Evolutionary conservation across 2,797 vertebrate genomes (phyloP), one percentile per base, ranked within the genome.

Genomic region (Hybognathus amarus): DNA sequence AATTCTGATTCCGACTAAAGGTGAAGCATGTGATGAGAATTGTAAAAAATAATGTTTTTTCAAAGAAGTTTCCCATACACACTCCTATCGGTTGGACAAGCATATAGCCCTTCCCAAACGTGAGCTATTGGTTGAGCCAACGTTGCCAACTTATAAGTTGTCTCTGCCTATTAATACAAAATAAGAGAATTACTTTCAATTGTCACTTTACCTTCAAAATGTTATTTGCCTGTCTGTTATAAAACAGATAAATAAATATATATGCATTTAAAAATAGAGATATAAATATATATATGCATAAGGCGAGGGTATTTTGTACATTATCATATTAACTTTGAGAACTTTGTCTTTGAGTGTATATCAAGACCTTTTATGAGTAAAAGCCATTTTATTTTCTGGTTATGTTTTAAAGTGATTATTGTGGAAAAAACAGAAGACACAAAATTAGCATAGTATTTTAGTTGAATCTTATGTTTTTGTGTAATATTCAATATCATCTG

Each of bases 281-380:
- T n/a, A n/a, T n/a, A n/a, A n/a, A n/a, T n/a, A n/a, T n/a, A n/a
- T n/a, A n/a, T 36, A 30, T 50, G 27, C 61, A 30, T 30, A 63
- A 17, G 3, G 61, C 13, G 17, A 63, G 13, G 12, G 13, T 30
- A 12, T 7, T 61, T 27, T 63, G 24, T 27, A 63, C 24, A 63
- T 30, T 30, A 13, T 8, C 67, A 38, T 36, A 36, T 33, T 38
- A 66, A 10, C 59, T 24, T 61, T 66, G 33, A 70, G 27, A 50
- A 10, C n/a, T 15, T 38, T 63, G 85, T 89, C 36, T 13, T 76
- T 81, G 87, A 83, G 89, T 81, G 79, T 38, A 33, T 86, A 89
- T 82, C 86, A 50, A 85, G 80, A 87, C 78, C 87, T 88, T 85
- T 87, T 68, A 92, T 92, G 90, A 93, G 91, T 93, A 92, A 92